phyloP scores from a whole-genome alignment of 2,888 invertebrate genomes.

The Adela reaumurella region DNA sequence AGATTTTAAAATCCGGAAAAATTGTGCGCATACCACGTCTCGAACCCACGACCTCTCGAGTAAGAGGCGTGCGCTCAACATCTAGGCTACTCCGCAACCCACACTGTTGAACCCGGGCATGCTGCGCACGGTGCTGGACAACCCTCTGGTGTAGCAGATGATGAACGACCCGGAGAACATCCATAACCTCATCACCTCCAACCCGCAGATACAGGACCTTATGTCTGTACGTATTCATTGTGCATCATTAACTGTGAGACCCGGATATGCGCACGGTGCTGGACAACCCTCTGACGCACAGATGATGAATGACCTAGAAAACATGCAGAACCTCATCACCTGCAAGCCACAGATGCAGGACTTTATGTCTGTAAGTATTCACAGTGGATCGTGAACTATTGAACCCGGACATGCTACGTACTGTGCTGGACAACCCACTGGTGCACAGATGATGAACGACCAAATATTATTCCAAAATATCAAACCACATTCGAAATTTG shows the following conservation, averaged over 20 bases:
- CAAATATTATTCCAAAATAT: no score
- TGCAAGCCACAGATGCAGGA: slow-evolving; percentile 91
- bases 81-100: slow-evolving; percentile 82
- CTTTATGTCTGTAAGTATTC: no score
- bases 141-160: slow-evolving; percentile 91
- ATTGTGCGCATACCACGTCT: no score
- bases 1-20: no score
- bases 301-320: slow-evolving; percentile 82
- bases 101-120: slow-evolving; percentile 88
- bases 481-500: no score
- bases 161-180: slow-evolving; percentile 96
- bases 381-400: no score
- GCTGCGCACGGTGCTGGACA: slow-evolving; percentile 87
- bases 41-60: no score
- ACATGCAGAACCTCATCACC: slow-evolving; percentile 74
- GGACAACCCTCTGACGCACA: slow-evolving; percentile 84
- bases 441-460: slow-evolving; percentile 95
- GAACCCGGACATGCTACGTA: slow-evolving; percentile 85
- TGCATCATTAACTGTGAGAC: slow-evolving; percentile 31
- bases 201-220: slow-evolving; percentile 96
- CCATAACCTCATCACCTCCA: slow-evolving; percentile 85
- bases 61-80: no score
- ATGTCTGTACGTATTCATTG: slow-evolving; percentile 62
- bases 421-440: slow-evolving; percentile 91
- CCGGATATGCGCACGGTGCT: slow-evolving; percentile 75